These are phyloP conservation scores for Acinonyx jubatus DNA, from an alignment of 2,113 vertebrate species.

Conservation along the genomic window DNA sequence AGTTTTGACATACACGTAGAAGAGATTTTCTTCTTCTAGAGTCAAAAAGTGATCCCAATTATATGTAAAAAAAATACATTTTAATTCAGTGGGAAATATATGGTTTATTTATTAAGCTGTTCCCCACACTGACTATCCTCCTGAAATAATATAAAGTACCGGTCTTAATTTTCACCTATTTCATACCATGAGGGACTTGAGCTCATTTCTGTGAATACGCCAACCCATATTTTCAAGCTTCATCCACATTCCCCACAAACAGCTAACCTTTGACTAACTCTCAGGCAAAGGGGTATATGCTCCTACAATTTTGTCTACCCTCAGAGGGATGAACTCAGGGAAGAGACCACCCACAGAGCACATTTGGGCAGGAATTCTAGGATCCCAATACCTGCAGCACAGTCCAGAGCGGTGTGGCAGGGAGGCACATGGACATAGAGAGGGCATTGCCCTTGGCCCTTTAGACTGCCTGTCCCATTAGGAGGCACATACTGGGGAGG, in stretches of 20 bases:
- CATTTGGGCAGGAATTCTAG: background rate
- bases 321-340: background rate
- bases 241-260: background rate
- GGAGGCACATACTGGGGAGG: background rate
- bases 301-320: background rate
- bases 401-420: background rate
- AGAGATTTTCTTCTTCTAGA: background rate
- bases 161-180: background rate
- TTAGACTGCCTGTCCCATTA: background rate
- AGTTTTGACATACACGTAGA: background rate
- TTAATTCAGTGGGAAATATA: background rate
- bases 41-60: background rate
- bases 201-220: background rate
- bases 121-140: background rate
- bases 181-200: background rate
- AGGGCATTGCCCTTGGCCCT: background rate
- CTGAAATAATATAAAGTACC: background rate
- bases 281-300: background rate
- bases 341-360: background rate
- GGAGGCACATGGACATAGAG: background rate
- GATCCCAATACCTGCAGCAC: background rate
- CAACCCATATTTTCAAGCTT: background rate
- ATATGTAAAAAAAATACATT: background rate
- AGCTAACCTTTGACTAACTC: background rate
- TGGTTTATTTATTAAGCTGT: background rate